Conservation (phyloP, 2,113 vertebrate genomes). For the Pluvianellus socialis region DNA sequence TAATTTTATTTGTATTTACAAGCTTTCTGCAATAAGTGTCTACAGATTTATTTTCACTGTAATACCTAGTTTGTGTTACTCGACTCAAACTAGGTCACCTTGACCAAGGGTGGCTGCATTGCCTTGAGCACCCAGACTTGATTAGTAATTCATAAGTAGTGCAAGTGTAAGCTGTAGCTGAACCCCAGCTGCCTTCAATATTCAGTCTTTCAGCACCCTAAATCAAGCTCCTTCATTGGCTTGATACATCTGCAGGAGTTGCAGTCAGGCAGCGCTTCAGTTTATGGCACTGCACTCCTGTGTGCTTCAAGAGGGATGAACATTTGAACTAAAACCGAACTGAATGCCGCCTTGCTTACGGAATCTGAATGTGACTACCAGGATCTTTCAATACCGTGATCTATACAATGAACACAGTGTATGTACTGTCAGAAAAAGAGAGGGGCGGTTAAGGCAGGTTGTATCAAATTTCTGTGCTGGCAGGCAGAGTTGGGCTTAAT, state of each 20-base stretch:
- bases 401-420: slow-evolving; percentile 40
- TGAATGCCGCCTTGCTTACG: not conserved
- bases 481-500: not conserved
- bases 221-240: not conserved
- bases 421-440: not conserved
- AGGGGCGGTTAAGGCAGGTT: not conserved
- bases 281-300: not conserved
- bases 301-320: not conserved
- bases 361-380: not conserved
- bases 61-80: not conserved
- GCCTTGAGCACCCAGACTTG: not conserved
- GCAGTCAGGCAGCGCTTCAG: not conserved
- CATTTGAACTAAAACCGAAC: not conserved
- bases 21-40: not conserved
- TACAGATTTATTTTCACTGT: not conserved
- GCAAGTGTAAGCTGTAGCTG: not conserved
- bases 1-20: not conserved
- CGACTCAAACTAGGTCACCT: not conserved
- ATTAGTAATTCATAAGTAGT: not conserved
- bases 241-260: not conserved
- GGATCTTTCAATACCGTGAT: not conserved
- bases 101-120: not conserved
- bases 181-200: not conserved
- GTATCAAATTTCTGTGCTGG: slow-evolving; percentile 1
- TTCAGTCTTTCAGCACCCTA: not conserved